Percentiles rank a stretch among this genome's conserved stretches.
Evolutionary conservation across 1,140 invertebrate species (phyloP).

Genomic region (Drosophila murphyi): DNA sequence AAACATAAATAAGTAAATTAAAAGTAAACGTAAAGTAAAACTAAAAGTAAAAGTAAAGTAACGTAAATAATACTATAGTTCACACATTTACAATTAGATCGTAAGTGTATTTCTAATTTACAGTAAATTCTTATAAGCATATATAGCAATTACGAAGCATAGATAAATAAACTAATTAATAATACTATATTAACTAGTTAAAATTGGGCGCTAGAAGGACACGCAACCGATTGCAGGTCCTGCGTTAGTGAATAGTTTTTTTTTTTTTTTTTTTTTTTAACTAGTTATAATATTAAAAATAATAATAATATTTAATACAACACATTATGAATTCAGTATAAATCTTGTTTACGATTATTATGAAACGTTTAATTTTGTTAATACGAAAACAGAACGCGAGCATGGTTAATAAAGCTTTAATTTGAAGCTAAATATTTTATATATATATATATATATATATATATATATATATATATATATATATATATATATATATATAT

Average conservation of each 20-base stretch:
- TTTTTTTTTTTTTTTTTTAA: conserved; percentile 53
- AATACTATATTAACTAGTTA: conserved; percentile 39
- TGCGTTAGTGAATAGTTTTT: conserved; percentile 19
- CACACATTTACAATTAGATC: conserved; percentile 48
- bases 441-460: conserved; percentile 59
- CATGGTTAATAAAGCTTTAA: conserved; percentile 85
- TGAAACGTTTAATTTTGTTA: conserved; percentile 80
- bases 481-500: conserved; percentile 47
- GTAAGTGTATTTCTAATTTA: conserved; percentile 46
- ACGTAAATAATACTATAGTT: conserved; percentile 38
- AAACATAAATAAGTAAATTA: conserved; percentile 5
- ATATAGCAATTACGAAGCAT: conserved; percentile 31
- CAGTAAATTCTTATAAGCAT: conserved; percentile 53
- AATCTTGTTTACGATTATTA: conserved; percentile 78
- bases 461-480: conserved; percentile 59
- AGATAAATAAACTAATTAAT: conserved; percentile 38
- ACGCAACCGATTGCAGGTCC: conserved; percentile 21
- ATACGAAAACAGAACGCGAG: conserved; percentile 82
- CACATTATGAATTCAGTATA: conserved; percentile 57
- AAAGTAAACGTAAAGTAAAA: conserved; percentile 6
- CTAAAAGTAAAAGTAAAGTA: conserved; percentile 13
- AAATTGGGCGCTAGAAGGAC: conserved; percentile 33
- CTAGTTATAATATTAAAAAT: conserved; percentile 59
- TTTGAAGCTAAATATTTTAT: conserved; percentile 83
- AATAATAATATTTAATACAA: conserved; percentile 30